Percentiles rank a stretch among this genome's conserved stretches.
Evolutionary conservation across 2,797 vertebrate species (phyloP).

Genomic region (Clarias fuscus): DNA sequence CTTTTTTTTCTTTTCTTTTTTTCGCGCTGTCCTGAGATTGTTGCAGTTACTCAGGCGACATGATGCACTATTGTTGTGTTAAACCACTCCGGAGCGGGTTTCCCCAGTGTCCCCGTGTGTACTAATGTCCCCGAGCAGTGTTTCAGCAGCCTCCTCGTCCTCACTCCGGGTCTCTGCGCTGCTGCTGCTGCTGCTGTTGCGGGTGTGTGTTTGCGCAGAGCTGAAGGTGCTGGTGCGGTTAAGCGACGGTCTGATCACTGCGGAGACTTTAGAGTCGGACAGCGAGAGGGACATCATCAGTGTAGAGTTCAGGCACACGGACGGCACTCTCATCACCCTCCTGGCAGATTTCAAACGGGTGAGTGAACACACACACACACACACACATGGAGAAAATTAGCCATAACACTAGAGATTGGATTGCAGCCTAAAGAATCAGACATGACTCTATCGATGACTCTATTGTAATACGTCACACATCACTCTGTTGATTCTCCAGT

Average conservation of each 20-base stretch:
- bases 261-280: conserved; percentile 81
- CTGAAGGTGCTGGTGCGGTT: conserved; percentile 80
- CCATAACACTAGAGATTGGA: neutral
- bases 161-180: neutral
- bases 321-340: conserved; percentile 80
- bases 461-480: neutral
- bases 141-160: conserved; percentile 4
- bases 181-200: conserved; percentile 16
- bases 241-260: conserved; percentile 76
- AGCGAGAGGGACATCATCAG: conserved; percentile 75
- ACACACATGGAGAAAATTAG: no score
- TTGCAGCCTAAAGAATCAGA: neutral
- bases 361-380: conserved; percentile 50
- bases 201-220: conserved; percentile 60
- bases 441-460: neutral
- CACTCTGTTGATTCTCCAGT: no score
- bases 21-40: neutral
- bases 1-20: neutral
- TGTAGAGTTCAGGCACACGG: conserved; percentile 78
- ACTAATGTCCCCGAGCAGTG: conserved; percentile 50
- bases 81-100: conserved; percentile 19
- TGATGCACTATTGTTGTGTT: conserved; percentile 50
- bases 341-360: conserved; percentile 81
- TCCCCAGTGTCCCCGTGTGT: conserved; percentile 28
- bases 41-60: conserved; percentile 14